These are phyloP conservation scores for Limnephilus auricula DNA, from an alignment of 2,888 invertebrate species.

Conservation along the genomic window DNA sequence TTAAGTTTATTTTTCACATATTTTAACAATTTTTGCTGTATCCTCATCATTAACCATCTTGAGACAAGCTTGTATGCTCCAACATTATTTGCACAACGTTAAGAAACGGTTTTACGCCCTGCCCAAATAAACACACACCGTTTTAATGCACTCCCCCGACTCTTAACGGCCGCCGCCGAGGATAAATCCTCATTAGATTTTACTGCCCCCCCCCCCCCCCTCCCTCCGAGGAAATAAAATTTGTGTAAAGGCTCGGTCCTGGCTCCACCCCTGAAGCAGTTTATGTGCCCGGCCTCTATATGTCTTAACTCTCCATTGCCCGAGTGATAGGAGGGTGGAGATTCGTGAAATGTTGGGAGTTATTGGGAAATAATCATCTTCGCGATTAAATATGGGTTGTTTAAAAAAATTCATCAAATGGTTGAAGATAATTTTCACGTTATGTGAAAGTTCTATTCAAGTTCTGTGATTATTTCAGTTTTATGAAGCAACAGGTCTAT, in stretches of 20 bases:
- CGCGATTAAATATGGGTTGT: no score
- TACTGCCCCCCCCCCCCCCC: conserved; percentile 58
- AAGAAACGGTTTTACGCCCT: conserved; percentile 56
- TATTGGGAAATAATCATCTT: not conserved
- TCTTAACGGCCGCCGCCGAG: conserved; percentile 52
- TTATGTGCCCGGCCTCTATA: conserved; percentile 44
- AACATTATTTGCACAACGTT: conserved; percentile 53
- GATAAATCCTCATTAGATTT: conserved; percentile 66
- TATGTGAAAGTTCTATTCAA: no score
- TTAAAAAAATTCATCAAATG: no score
- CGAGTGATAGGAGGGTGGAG: not conserved
- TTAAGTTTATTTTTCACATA: not conserved
- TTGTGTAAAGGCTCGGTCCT: conserved; percentile 60
- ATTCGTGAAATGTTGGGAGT: not conserved
- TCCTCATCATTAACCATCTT: not conserved
- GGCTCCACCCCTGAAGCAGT: conserved; percentile 43
- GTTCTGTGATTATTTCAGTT: no score
- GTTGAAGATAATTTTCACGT: no score
- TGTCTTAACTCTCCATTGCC: conserved; percentile 47
- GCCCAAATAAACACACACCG: conserved; percentile 53
- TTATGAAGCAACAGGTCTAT: no score
- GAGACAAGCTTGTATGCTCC: not conserved
- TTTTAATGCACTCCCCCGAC: conserved; percentile 56
- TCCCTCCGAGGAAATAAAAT: conserved; percentile 62
- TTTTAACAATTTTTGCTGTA: not conserved